Evolutionary conservation across 1,140 invertebrate genomes (phyloP), one percentile per base, ranked within the genome.

Genomic region (Polypedilum pembai): DNA sequence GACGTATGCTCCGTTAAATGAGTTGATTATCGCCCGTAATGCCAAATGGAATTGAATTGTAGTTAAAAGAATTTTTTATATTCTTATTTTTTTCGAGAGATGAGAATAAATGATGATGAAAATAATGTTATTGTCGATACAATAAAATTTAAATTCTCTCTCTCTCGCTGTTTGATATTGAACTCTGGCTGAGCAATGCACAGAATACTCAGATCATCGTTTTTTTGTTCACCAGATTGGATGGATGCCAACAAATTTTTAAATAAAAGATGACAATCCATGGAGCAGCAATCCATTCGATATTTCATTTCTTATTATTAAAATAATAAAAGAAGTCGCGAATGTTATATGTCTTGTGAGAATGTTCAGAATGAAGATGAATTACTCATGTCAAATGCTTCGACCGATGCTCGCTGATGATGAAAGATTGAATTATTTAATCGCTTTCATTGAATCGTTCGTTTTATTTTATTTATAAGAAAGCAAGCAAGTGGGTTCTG

Each of bases 361-460:
- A 69, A 69, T 18, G 17, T n/a, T n/a, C 8, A 69, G 65, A 69
- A 69, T 69, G 65, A 69, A 69, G 65, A 69, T 69, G 20, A 21
- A 69, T 69, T 69, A 21, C 65, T 69, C 65, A 69, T 69, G 65
- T 69, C 65, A 69, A 69, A 69, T 69, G 17, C 65, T 56, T 8
- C 65, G 45, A 56, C 45, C 45, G 45, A 69, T 69, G 65, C 18
- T 69, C 65, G 18, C 65, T 69, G 65, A 69, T 69, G 65, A 69
- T 69, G 65, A 69, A 69, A 69, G 65, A 69, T 69, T 69, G 65
- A 69, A 69, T 69, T 69, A 69, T 69, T 69, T 69, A 69, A 69
- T 69, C 65, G 65, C 18, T 69, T 69, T 69, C 45, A 69, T 69
- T 69, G 65, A 18, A 69, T 69, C 17, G 17, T 18, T 66, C 65